Base-by-base conservation (phyloP, 2,888 invertebrate species). In the Trichopoda pennipes region DNA sequence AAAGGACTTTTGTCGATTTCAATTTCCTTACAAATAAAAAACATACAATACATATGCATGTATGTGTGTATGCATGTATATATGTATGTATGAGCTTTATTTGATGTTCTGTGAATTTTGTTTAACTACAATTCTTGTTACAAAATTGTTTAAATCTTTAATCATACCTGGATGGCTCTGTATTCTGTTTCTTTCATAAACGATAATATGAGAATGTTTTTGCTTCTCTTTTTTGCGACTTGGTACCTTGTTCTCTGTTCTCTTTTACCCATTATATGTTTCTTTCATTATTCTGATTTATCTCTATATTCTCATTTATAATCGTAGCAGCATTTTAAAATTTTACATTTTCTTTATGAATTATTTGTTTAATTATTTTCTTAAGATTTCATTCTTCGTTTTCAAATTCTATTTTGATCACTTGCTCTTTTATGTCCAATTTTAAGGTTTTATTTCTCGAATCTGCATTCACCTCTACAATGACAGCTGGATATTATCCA, bases 401-500 rank as follows among this genome's bases (percentile, higher is more conserved):
- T 85, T 79, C 77, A 84, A 86, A 86, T 79, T 88, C 86, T 86
- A 87, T 89, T 89, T 89, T 90, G 89, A 89, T 90, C 89, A 89
- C 87, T 86, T 88, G 88, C 88, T 89, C 88, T 86, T 81, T 86
- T 78, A 80, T 83, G 83, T 84, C 85, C 83, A 76, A 61, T 53
- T 84, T 81, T 70, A 81, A 63, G 63, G 84, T 76, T 53, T 69
- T 79, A 66, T 75, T 84, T 42, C 10, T 58, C 63, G 75, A 17
- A 44, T 64, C 60, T 49, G 80, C 64, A 61, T 80, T 82, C 77
- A 74, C 75, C 80, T 78, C 77, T 58, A 68, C 88, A 86, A 87
- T 85, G 87, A 83, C 76, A 83, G 83, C 84, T 84, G 85, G 87
- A 88, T 89, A 90, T 91, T 91, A 91, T 90, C 89, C 90, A 86